Evolutionary conservation across 2,888 invertebrate species (phyloP), one percentile per base, ranked within the genome.

Genomic region (Ormyrus rosae): DNA sequence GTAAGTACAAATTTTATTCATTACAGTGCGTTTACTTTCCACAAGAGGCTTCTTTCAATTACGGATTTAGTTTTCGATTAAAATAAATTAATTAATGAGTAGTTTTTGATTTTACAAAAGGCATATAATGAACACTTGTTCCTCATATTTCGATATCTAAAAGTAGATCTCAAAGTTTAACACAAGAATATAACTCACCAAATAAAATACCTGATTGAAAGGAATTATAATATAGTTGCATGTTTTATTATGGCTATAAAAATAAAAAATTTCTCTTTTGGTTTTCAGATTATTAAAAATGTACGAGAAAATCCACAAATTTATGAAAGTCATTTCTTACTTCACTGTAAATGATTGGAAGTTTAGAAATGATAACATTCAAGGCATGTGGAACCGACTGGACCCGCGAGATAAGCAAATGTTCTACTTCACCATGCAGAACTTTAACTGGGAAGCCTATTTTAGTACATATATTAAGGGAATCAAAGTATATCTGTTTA

Each of bases 241-340:
- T 19, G 1, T 19, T 19, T 19, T 19, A 19, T 19, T 19, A 19
- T 1, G 19, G 1, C 19, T 1, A 19, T 19, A 19, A 19, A 19
- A 19, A 19, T 19, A 19, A 19, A 19, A 19, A 48, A 51, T 67
- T 50, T 2, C 46, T 61, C n/a, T 58, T 76, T 58, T 55, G 10
- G 13, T 19, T 85, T 86, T 63, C 92, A 97, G 95, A 91, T 93
- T 97, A 93, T 91, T 96, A 83, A 94, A 94, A 84, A 93, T 95
- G 69, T 97, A 97, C 89, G 93, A 92, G 81, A 96, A 96, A 89
- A 93, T 98, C 68, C 95, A 96, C 89, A 95, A 95, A 89, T 95
- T 97, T 83, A 93, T 95, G 6, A 92, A 93, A 3, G 94, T 95
- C 0, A 87, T 98, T 45, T 91, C 94, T 0, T 96, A 95, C 88